Percentiles rank a stretch among this genome's conserved stretches.
Evolutionary conservation across 2,888 invertebrate species (phyloP).

Genomic region (Epinotia demarniana): DNA sequence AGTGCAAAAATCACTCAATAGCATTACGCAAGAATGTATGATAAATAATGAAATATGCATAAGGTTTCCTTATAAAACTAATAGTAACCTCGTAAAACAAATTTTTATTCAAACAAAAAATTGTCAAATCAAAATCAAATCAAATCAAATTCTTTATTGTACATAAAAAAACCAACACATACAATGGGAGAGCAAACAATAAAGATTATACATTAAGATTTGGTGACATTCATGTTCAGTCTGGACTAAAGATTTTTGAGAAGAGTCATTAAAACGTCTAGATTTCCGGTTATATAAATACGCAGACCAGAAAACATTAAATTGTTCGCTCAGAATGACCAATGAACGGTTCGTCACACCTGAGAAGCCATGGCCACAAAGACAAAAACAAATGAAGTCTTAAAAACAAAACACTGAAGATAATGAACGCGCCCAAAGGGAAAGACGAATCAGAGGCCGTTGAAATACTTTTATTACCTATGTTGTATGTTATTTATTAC

Average conservation of each 20-base stretch:
- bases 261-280: neutral
- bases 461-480: conserved; percentile 36
- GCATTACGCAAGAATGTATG: neutral
- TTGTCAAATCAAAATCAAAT: too few relatives aligned
- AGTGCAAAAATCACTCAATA: neutral
- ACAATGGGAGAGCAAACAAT: too few relatives aligned
- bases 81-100: neutral
- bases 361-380: conserved; percentile 41
- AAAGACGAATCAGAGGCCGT: conserved; percentile 20
- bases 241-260: neutral
- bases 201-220: too few relatives aligned
- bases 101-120: neutral
- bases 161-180: too few relatives aligned
- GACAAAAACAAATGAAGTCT: conserved; percentile 26
- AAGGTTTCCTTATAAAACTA: too few relatives aligned
- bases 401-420: conserved; percentile 31
- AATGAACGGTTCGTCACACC: conserved; percentile 40
- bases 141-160: too few relatives aligned
- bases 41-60: neutral
- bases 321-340: conserved; percentile 31
- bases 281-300: conserved; percentile 23
- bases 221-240: too few relatives aligned
- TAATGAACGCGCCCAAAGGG: conserved; percentile 6
- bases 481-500: conserved; percentile 39
- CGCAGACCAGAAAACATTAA: conserved; percentile 8